Conservation (phyloP, 1,140 invertebrate species). For the Neuroterus valhalla region DNA sequence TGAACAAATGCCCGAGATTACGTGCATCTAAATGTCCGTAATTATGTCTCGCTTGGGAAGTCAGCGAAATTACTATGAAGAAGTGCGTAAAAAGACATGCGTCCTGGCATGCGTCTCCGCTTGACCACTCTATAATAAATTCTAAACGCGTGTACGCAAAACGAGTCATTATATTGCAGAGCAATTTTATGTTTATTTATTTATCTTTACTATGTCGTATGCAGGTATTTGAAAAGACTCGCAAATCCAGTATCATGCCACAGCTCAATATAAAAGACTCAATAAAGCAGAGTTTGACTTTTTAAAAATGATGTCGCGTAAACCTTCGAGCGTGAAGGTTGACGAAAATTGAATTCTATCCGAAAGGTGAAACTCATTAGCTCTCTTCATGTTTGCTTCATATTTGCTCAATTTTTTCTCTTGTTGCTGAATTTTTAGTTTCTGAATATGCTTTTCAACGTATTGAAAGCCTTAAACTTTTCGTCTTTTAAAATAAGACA, state of each 20-base stretch:
- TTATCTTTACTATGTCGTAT: neutral
- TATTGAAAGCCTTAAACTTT: no score
- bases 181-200: slow-evolving; percentile 9
- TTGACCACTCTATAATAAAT: slow-evolving; percentile 6
- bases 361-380: slow-evolving; percentile 20
- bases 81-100: neutral
- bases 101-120: neutral
- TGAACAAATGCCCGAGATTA: neutral
- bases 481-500: no score
- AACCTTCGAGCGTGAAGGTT: slow-evolving; percentile 11
- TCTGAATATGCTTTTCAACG: no score
- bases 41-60: neutral
- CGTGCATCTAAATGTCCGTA: neutral
- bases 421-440: neutral
- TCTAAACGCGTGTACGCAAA: slow-evolving; percentile 9
- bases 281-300: slow-evolving; percentile 16
- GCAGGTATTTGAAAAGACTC: slow-evolving; percentile 7
- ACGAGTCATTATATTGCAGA: slow-evolving; percentile 6
- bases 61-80: slow-evolving; percentile 6
- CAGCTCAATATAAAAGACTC: neutral
- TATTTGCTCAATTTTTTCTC: slow-evolving; percentile 2
- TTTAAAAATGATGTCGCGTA: slow-evolving; percentile 21
- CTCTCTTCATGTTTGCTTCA: slow-evolving; percentile 2
- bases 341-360: neutral
- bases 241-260: slow-evolving; percentile 16